Base-by-base conservation (phyloP, 2,113 vertebrate genomes). In the Sisor rabdophorus region DNA sequence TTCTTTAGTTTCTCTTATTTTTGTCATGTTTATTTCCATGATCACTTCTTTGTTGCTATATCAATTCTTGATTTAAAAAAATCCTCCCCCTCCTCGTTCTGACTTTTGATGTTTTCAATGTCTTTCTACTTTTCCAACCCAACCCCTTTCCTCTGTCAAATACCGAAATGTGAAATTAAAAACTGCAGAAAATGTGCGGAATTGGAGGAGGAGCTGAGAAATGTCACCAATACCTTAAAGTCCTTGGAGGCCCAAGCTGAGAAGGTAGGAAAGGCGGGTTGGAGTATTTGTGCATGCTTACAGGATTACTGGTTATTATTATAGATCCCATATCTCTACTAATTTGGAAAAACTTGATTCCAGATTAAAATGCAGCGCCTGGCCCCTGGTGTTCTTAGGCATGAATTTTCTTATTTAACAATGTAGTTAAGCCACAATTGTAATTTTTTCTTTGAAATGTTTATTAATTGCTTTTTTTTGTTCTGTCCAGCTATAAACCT, bases 121-220 rank as follows among this genome's bases (percentile, higher is more conserved):
- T 65, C 28, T 73, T 24, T 50, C 15, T 67, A 32, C 30, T 50
- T 7, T 24, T 4, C 54, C 63, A 36, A 36, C 71, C 53, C n/a
- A 4, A 1, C 17, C 30, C 30, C 32, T 44, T 40, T 11, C 52
- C 54, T 60, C n/a, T 60, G 28, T 75, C 72, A 71, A 76, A 76
- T 26, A 47, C 61, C 44, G 0, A 72, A 73, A 79, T 40, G 48
- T 22, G 26, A 79, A 68, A 61, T 67, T 36, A 44, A 55, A 77
- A 73, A 79, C 79, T 87, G 85, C 95, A 98, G 95, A 88, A 96
- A 98, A 89, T 91, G 93, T 88, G 94, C 95, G 70, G 85, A 92
- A 87, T 87, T 98, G 92, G 96, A 98, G 87, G 95, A 97, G 83
- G 95, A 97, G 90, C 92, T 97, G 93, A 97, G 95, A 93, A 95